Evolutionary conservation across 2,113 vertebrate species (phyloP), one percentile per base, ranked within the genome.

Genomic region (Sclerurus mexicanus): DNA sequence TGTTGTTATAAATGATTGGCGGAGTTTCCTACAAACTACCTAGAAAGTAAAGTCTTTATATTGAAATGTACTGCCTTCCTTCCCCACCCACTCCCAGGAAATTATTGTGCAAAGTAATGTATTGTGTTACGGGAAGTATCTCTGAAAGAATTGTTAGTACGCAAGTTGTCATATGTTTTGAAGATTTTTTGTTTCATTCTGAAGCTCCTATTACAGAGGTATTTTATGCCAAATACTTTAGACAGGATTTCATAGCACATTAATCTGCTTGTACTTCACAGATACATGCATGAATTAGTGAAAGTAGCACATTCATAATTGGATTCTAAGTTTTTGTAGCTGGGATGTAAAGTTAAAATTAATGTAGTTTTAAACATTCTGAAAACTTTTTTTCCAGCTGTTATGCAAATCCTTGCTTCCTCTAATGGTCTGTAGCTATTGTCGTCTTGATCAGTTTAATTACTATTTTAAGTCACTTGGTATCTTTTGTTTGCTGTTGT

Each of bases 251-350:
- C 60, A 31, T 62, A 89, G 59, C 82, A 52, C 35, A 30, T 83
- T 96, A 93, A 87, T 82, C 71, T 93, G 37, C 85, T 95, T 80
- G 33, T 93, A 73, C 44, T 92, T 93, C 76, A 87, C 59, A 94
- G 89, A 96, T 87, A 96, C 90, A 83, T 76, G 74, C 46, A 39
- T 80, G 71, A 95, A 83, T 83, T 94, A 53, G 46, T 58, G 62
- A 50, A 96, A 95, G 49, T 80, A 87, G 46, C 67, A 53, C 75
- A 42, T 60, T 89, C 18, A 23, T 85, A 96, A 95, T 91, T 96
- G 71, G 73, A 91, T 93, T 93, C 19, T 74, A 47, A 77, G 46
- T 82, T 94, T 92, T 75, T 12, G 1, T 76, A 91, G 71, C 66
- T 87, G 39, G 74, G 50, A 89, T 90, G 95, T 85, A 79, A 93